These are phyloP conservation scores for Ecliptopera silaceata DNA, from an alignment of 2,888 invertebrate genomes.

Conservation along the genomic window DNA sequence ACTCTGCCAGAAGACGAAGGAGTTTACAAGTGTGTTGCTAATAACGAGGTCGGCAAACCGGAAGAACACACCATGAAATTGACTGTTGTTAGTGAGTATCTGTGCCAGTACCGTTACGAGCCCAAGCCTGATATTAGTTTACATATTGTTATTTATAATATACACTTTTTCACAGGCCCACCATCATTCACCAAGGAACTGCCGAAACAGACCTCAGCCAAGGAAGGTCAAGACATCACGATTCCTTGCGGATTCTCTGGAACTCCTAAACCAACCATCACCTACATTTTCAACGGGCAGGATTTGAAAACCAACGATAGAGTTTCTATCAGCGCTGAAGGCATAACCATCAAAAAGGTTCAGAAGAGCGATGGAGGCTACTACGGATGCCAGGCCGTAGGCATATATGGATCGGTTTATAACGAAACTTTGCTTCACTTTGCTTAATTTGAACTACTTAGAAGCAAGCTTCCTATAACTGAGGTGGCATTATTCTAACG, in stretches of 20 bases:
- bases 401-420: slow-evolving; percentile 5
- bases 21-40: slow-evolving; percentile 59
- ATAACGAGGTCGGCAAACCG: slow-evolving; percentile 58
- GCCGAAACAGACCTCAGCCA: slow-evolving; percentile 42
- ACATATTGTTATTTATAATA: not conserved
- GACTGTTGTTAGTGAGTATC: slow-evolving; percentile 64
- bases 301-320: slow-evolving; percentile 41
- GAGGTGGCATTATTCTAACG: no score
- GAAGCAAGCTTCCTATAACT: no score
- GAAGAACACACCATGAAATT: slow-evolving; percentile 57
- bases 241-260: slow-evolving; percentile 59
- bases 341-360: slow-evolving; percentile 54
- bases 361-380: slow-evolving; percentile 59
- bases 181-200: slow-evolving; percentile 52
- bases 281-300: slow-evolving; percentile 59
- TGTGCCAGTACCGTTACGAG: not conserved
- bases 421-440: slow-evolving; percentile 18
- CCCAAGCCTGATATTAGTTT: not conserved
- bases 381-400: slow-evolving; percentile 58
- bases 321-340: slow-evolving; percentile 40
- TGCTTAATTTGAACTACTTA: slow-evolving; percentile 1
- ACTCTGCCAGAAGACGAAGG: slow-evolving; percentile 59
- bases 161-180: slow-evolving; percentile 46
- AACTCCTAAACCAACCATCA: slow-evolving; percentile 47
- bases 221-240: slow-evolving; percentile 52